These are phyloP conservation scores for Agonum fuliginosum DNA, from an alignment of 2,888 invertebrate species.

Conservation along the genomic window DNA sequence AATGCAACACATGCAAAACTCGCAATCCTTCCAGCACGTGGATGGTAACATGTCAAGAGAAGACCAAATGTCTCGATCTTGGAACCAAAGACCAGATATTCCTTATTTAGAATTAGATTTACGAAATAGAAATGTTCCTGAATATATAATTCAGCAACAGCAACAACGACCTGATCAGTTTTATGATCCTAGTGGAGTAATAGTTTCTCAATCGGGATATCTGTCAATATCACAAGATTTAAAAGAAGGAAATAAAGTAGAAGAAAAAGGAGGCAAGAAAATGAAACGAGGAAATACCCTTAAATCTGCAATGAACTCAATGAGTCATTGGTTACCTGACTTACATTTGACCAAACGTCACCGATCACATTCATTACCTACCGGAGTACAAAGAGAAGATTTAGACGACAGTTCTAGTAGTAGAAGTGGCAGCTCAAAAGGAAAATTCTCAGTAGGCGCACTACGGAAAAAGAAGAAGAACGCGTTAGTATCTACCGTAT, in stretches of 20 bases:
- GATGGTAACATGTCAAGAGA: constrained; percentile 65
- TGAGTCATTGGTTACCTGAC: constrained; percentile 88
- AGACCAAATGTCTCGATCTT: constrained; percentile 67
- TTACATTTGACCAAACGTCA: constrained; percentile 85
- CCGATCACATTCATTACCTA: constrained; percentile 88
- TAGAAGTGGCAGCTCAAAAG: constrained; percentile 63
- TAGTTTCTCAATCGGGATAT: constrained; percentile 87
- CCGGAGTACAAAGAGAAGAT: constrained; percentile 78
- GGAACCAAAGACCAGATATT: constrained; percentile 71
- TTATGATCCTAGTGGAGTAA: constrained; percentile 77
- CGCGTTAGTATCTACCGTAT: constrained; percentile 88
- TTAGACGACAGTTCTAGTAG: constrained; percentile 71
- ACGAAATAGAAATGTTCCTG: constrained; percentile 75
- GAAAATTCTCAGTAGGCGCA: constrained; percentile 62
- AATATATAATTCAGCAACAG: constrained; percentile 70
- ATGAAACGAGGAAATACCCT: constrained; percentile 81
- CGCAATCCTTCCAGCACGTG: constrained; percentile 66
- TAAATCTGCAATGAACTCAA: constrained; percentile 87
- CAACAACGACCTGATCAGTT: constrained; percentile 67
- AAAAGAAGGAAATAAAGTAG: constrained; percentile 74
- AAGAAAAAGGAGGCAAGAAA: constrained; percentile 79
- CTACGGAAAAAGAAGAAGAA: constrained; percentile 84
- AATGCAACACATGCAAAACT: constrained; percentile 63
- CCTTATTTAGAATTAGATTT: constrained; percentile 72
- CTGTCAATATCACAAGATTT: constrained; percentile 83